Evolutionary conservation across 2,113 vertebrate species (phyloP), one percentile per base, ranked within the genome.

Genomic region (Anthoscopus minutus): DNA sequence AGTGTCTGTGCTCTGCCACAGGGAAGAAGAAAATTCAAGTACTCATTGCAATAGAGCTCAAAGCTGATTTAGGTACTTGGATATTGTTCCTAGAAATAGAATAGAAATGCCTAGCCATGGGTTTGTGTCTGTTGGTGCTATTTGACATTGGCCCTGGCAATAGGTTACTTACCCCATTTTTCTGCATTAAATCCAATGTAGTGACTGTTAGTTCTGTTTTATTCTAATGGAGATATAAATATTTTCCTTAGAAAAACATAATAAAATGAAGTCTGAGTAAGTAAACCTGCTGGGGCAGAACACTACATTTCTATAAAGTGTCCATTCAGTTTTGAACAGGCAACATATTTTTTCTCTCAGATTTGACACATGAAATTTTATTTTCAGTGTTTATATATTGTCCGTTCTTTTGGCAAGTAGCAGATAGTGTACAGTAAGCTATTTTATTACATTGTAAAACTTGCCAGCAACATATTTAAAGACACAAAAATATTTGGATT

Each of bases 321-420:
- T 94, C 94, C 60, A 66, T 95, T 94, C 78, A 87, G 35, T 94
- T 96, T 94, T 95, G 56, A 96, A 67, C n/a, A 92, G 61, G 66
- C 17, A 89, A 94, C 76, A 58, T 80, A 48, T 94, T 94, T 96
- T 93, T 95, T 85, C 65, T 90, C 51, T 91, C 51, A 77, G 47
- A 76, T 88, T 84, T 64, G 83, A 95, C 91, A 94, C 30, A 51
- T 60, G 54, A 44, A 92, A 62, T 92, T 96, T 94, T 77, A 78
- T 91, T 96, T 97, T 81, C 48, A 71, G 20, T 81, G 57, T 96
- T 92, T 91, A 84, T 79, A 48, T 18, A 23, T 80, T 83, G 45
- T 74, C 74, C 84, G 10, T 62, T 91, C 37, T 94, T 85, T 85
- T 92, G 70, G 76, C 65, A 96, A 93, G 69, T 58, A 92, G 40